Percentiles rank a stretch among this genome's conserved stretches.
phyloP scores from a whole-genome alignment of 2,113 vertebrate species.

The Aldabrachelys gigantea region DNA sequence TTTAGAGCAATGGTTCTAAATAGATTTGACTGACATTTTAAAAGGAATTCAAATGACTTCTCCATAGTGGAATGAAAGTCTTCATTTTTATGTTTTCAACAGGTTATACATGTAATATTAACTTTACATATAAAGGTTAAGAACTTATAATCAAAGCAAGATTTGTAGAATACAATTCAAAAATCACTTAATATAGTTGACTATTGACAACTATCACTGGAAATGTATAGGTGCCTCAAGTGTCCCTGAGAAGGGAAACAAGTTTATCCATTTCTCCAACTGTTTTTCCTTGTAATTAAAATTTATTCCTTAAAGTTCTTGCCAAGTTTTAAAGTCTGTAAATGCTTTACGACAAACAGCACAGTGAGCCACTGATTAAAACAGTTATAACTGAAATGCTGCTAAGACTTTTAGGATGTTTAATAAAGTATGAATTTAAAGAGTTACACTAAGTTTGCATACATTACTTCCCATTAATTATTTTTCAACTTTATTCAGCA shows the following conservation, averaged over 20 bases:
- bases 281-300: neutral
- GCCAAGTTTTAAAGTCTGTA: neutral
- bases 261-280: neutral
- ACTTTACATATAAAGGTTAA: neutral
- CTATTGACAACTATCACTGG: neutral
- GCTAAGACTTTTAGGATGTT: neutral
- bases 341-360: neutral
- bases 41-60: neutral
- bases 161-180: neutral
- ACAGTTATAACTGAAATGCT: neutral
- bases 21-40: neutral
- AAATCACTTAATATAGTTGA: neutral
- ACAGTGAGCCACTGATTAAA: neutral
- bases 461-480: neutral
- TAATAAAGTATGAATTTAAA: neutral
- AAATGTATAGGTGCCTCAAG: neutral
- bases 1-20: neutral
- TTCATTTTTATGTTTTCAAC: neutral
- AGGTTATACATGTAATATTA: neutral
- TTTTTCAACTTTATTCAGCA: neutral
- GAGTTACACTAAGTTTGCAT: too few species aligned
- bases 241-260: neutral
- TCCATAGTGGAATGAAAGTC: neutral
- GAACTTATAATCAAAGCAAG: neutral
- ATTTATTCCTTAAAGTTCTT: neutral